Evolutionary conservation across 1,140 invertebrate species (phyloP).

Genomic region (Arion vulgaris): DNA sequence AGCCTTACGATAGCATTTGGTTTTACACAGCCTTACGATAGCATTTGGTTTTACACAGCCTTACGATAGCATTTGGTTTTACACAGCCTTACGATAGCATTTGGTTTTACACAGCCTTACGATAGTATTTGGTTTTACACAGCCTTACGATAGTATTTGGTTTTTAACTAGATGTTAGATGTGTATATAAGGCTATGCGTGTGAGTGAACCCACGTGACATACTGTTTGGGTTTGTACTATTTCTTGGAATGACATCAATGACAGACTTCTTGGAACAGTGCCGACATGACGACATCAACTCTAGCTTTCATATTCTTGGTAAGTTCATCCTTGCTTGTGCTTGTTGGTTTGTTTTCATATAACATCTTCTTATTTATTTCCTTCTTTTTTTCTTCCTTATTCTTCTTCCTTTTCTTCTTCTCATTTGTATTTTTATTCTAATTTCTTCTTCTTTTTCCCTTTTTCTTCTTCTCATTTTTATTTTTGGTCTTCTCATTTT

Average conservation of each 20-base stretch:
- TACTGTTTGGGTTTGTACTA: too few species aligned
- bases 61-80: too few species aligned
- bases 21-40: too few species aligned
- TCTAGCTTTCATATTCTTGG: neutral
- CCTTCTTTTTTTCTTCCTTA: neutral
- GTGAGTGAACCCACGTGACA: too few species aligned
- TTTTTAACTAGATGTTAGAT: too few species aligned
- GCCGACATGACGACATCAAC: neutral
- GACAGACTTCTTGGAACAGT: conserved; percentile 18
- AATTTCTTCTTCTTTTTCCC: neutral
- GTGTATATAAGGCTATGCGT: too few species aligned
- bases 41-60: too few species aligned
- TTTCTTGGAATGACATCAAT: conserved; percentile 29
- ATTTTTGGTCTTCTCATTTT: neutral
- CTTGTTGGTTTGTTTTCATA: neutral
- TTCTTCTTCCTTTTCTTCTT: neutral
- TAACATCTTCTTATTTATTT: neutral
- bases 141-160: too few species aligned
- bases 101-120: too few species aligned
- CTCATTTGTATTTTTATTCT: neutral
- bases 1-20: too few species aligned
- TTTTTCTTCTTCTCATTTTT: neutral
- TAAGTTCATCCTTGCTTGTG: neutral
- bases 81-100: too few species aligned
- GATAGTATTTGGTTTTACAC: too few species aligned